Conservation (phyloP, 2,888 invertebrate species). For the Leptinotarsa haldemani region DNA sequence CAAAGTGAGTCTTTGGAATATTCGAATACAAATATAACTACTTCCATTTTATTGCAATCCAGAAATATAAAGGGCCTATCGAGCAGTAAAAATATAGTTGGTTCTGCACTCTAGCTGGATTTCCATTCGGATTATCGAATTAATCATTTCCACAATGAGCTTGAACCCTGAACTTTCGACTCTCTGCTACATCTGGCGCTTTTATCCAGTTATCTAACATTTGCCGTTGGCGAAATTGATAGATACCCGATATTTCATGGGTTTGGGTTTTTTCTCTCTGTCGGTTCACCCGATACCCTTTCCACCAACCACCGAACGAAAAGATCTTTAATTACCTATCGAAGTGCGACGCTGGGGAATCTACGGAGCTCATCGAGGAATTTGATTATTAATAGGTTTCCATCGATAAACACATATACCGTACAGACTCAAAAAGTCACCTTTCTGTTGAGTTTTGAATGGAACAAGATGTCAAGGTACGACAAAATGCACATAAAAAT, state of each 20-base stretch:
- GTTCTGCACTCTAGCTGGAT: not conserved
- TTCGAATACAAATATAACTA: not conserved
- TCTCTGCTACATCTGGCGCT: not conserved
- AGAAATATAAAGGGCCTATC: not conserved
- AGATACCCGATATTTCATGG: constrained; percentile 13
- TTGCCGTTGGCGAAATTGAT: constrained; percentile 15
- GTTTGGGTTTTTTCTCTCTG: not conserved
- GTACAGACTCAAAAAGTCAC: too few relatives aligned
- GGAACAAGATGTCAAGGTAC: too few relatives aligned
- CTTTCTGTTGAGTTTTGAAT: too few relatives aligned
- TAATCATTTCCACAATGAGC: constrained; percentile 9
- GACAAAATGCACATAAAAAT: too few relatives aligned
- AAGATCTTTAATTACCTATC: constrained; percentile 6
- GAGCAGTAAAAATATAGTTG: not conserved
- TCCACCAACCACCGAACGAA: constrained; percentile 5
- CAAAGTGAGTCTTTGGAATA: too few relatives aligned
- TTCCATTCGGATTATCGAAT: not conserved
- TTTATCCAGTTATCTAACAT: constrained; percentile 19
- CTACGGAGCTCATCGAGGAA: constrained; percentile 6
- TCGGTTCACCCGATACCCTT: not conserved
- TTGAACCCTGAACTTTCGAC: constrained; percentile 12
- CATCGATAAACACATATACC: not conserved
- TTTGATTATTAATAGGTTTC: not conserved
- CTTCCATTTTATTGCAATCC: not conserved
- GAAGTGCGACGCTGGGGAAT: not conserved